Evolutionary conservation across 2,888 invertebrate species (phyloP), one percentile per base, ranked within the genome.

Genomic region (Sarcophaga variegata): DNA sequence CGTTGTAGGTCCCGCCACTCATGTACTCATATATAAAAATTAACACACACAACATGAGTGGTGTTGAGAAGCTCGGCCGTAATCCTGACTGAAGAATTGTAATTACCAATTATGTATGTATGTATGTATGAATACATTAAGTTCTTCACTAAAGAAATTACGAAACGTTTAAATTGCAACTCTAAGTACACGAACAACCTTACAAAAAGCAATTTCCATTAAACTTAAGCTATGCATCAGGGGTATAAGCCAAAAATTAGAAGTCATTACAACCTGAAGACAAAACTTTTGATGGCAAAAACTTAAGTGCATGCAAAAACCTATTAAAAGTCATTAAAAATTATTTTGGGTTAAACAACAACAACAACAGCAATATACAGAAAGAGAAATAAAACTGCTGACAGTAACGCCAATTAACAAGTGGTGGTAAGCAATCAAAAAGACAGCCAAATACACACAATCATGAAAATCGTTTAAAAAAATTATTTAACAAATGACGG

Each of bases 261-360:
- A 59, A 45, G n/a, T 25, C 8, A 11, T 67, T 66, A 66, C 47
- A 71, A 47, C 25, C 63, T 64, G 64, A 77, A 82, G 54, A 54
- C 14, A 17, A 54, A 54, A 12, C 17, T 54, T 17, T 54, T 54
- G 12, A 54, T 54, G 17, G 12, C 14, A 54, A 27, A 45, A 22
- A 27, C 25, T 71, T 27, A 60, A 27, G 47, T 49, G 27, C 67
- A 62, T 60, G 66, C 5, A 64, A 54, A 54, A 71, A 67, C 22
- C 62, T 45, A 64, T 71, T 71, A 76, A 75, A 63, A 4, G 22
- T 20, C 25, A 63, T 76, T 76, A 82, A 71, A 64, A 71, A 54
- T 17, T 17, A 54, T 54, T 54, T 54, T 5, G 54, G 17, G 25
- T 81, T 81, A 45, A 76, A n/a, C 25, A 60, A 62, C 14, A 22